These are phyloP conservation scores for Gryon sp. DNA, from an alignment of 1,140 invertebrate genomes.

Conservation along the genomic window DNA sequence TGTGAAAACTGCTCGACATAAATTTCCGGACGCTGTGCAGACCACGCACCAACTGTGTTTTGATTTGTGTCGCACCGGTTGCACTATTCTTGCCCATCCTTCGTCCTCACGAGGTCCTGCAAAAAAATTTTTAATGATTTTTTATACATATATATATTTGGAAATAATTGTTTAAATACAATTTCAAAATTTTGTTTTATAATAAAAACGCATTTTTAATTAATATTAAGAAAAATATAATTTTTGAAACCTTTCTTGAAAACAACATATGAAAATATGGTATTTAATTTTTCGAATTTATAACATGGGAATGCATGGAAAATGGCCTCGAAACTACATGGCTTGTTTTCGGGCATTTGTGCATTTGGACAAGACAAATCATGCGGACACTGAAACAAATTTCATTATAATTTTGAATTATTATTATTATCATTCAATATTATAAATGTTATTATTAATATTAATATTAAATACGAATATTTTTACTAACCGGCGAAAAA, in stretches of 20 bases:
- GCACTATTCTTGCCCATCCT: constrained; percentile 89
- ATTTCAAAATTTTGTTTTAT: no score
- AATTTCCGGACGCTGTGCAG: constrained; percentile 86
- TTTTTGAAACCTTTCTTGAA: constrained; percentile 90
- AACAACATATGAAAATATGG: constrained; percentile 88
- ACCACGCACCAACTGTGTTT: constrained; percentile 88
- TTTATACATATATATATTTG: no score
- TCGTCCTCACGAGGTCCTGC: constrained; percentile 77
- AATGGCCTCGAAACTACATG: constrained; percentile 88
- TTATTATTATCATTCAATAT: no score
- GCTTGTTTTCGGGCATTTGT: constrained; percentile 80
- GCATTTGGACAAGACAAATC: constrained; percentile 87
- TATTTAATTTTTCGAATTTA: constrained; percentile 71
- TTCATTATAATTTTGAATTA: constrained; percentile 14
- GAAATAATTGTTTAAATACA: no score
- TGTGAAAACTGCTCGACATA: constrained; percentile 89
- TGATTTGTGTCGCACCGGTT: constrained; percentile 82
- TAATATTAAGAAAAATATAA: no score
- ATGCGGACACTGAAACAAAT: constrained; percentile 87
- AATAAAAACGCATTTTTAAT: no score
- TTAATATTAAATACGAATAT: neutral
- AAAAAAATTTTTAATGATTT: constrained; percentile 3
- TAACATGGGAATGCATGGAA: constrained; percentile 82
- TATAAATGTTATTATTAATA: no score
- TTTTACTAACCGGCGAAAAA: constrained; percentile 85